phyloP scores from a whole-genome alignment of 2,113 vertebrate species.

The Festucalex cinctus region DNA sequence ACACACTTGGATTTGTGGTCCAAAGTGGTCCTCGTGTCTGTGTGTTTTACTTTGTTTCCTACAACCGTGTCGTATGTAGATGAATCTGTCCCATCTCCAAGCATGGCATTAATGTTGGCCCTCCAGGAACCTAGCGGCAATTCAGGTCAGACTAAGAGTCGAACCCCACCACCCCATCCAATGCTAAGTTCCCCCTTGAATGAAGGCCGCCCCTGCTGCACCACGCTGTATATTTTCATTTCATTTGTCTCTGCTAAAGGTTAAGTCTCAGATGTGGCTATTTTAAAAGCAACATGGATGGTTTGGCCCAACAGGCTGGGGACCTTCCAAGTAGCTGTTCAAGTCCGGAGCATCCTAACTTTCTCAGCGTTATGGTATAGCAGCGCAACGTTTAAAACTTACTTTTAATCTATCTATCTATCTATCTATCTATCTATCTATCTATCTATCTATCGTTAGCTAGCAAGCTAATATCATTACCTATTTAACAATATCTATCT shows the following conservation, averaged over 20 bases:
- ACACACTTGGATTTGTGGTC: slow-evolving; percentile 45
- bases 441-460: too few relatives aligned
- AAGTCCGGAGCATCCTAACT: slow-evolving; percentile 59
- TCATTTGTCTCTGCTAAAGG: slow-evolving; percentile 80
- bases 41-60: slow-evolving; percentile 60
- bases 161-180: slow-evolving; percentile 42
- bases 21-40: slow-evolving; percentile 41
- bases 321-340: slow-evolving; percentile 56
- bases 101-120: slow-evolving; percentile 69
- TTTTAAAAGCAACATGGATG: slow-evolving; percentile 81
- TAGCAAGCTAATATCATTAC: too few relatives aligned
- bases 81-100: slow-evolving; percentile 72
- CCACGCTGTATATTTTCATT: slow-evolving; percentile 72
- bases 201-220: slow-evolving; percentile 71
- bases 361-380: slow-evolving; percentile 31
- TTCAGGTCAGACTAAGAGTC: slow-evolving; percentile 76
- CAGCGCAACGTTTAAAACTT: slow-evolving; percentile 11
- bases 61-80: slow-evolving; percentile 64
- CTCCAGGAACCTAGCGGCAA: slow-evolving; percentile 72
- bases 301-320: slow-evolving; percentile 74
- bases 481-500: too few relatives aligned
- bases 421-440: too few relatives aligned
- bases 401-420: too few relatives aligned
- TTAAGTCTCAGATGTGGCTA: slow-evolving; percentile 80
- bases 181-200: slow-evolving; percentile 55